Evolutionary conservation across 2,797 vertebrate species (phyloP), one percentile per base, ranked within the genome.

Genomic region (Adrianichthys oophorus): DNA sequence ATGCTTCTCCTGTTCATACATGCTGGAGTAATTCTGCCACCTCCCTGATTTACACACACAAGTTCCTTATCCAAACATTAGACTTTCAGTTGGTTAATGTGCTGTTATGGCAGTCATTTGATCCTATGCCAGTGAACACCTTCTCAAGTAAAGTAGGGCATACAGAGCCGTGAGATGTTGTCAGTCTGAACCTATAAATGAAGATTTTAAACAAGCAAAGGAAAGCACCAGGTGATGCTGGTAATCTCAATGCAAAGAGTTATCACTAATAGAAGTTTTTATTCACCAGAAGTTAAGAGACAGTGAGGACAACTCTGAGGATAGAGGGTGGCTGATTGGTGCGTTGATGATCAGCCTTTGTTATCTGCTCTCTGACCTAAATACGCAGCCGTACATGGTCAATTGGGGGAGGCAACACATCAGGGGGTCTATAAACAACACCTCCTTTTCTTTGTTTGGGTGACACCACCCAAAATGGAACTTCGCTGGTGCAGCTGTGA

Each of bases 321-420:
- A 69, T 12, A 65, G 61, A 60, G 63, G 44, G 43, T 51, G 65
- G 12, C 62, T 67, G 50, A 68, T 56, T 68, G 69, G 70, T 56
- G 59, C 48, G 54, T 65, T 57, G 53, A 61, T 55, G 68, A 51
- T 52, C 54, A 18, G 72, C 64, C 72, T 90, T 89, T 87, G 88
- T 92, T 78, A 85, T 66, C 61, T 71, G 64, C 76, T 77, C 59
- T 56, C 74, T 92, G 90, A 91, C 91, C 91, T 86, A 90, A 79
- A 91, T 88, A 86, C 18, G 73, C 85, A 85, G 76, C 78, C 87
- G 80, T 82, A 87, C 80, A 8, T 68, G 70, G 53, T 32, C 64
- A 62, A 86, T 86, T 37, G 32, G 32, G 76, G 62, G 73, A 72
- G 55, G 85, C 83, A 84, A 87, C 90, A 12, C 81, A 86, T 77